Conservation (phyloP, 2,797 vertebrate genomes). For the Dallia pectoralis region DNA sequence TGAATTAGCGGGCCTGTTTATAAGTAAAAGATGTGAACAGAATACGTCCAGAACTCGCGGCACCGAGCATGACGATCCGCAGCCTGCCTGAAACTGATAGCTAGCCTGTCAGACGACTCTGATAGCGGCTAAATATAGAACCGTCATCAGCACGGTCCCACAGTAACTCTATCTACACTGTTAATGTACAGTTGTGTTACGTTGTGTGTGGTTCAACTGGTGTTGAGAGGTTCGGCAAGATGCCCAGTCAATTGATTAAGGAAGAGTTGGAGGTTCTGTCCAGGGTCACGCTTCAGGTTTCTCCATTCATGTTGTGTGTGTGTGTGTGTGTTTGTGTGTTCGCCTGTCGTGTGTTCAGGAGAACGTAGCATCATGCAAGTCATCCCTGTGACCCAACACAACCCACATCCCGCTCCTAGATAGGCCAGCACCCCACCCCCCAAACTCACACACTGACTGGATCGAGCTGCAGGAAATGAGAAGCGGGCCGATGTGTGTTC, state of each 20-base stretch:
- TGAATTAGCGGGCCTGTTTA: slow-evolving; percentile 41
- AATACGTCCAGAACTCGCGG: slow-evolving; percentile 26
- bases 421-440: not conserved
- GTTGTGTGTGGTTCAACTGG: slow-evolving; percentile 24
- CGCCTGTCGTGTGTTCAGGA: not conserved
- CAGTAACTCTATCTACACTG: not conserved
- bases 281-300: not conserved
- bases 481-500: slow-evolving; percentile 36
- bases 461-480: slow-evolving; percentile 48
- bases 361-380: not conserved
- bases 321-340: not conserved
- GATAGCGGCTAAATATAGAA: slow-evolving; percentile 32
- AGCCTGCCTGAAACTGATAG: slow-evolving; percentile 23
- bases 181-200: not conserved
- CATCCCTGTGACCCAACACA: not conserved
- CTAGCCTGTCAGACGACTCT: slow-evolving; percentile 15
- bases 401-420: not conserved
- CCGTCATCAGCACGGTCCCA: not conserved
- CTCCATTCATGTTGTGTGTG: not conserved
- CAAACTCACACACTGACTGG: too few relatives aligned
- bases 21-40: slow-evolving; percentile 53
- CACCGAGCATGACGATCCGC: slow-evolving; percentile 23
- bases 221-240: slow-evolving; percentile 32
- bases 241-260: not conserved
- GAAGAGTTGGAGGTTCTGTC: not conserved